Evolutionary conservation across 2,113 vertebrate species (phyloP).

Genomic region (Siphamia tubifer): DNA sequence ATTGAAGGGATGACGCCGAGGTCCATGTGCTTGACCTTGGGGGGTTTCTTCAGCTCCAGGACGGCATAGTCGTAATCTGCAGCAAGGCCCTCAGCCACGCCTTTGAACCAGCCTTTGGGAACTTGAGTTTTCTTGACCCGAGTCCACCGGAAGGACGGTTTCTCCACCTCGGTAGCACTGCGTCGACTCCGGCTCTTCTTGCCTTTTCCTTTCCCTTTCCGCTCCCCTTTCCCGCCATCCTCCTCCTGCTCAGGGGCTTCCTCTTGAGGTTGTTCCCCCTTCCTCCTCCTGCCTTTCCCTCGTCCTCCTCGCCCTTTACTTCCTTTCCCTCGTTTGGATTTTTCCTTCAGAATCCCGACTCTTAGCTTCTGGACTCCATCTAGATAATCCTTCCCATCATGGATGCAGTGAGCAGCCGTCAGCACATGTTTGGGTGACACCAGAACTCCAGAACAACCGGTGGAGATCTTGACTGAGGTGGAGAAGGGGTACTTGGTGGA

Average conservation of each 20-base stretch:
- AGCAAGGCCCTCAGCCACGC: constrained; percentile 75
- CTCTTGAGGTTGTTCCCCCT: constrained; percentile 65
- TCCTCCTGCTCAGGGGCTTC: constrained; percentile 53
- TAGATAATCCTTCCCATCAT: constrained; percentile 89
- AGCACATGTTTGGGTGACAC: constrained; percentile 92
- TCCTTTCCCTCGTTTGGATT: constrained; percentile 79
- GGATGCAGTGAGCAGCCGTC: constrained; percentile 94
- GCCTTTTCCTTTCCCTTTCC: constrained; percentile 61
- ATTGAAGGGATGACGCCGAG: constrained; percentile 88
- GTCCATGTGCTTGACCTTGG: constrained; percentile 90
- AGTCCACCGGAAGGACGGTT: constrained; percentile 92
- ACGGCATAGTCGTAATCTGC: constrained; percentile 94
- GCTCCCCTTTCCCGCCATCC: constrained; percentile 49
- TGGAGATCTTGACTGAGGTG: constrained; percentile 93
- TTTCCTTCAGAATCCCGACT: constrained; percentile 88
- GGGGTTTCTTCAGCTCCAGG: constrained; percentile 89
- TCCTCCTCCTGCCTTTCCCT: constrained; percentile 68
- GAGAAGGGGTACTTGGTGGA: constrained; percentile 92
- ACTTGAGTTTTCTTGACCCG: constrained; percentile 91
- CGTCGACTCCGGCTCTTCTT: constrained; percentile 71
- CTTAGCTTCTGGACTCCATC: constrained; percentile 87
- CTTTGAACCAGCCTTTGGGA: constrained; percentile 92
- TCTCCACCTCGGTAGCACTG: constrained; percentile 67
- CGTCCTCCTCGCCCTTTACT: constrained; percentile 65
- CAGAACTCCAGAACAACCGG: constrained; percentile 91